phyloP scores from a whole-genome alignment of 2,888 invertebrate genomes.

The Hydrotaea cyrtoneurina region DNA sequence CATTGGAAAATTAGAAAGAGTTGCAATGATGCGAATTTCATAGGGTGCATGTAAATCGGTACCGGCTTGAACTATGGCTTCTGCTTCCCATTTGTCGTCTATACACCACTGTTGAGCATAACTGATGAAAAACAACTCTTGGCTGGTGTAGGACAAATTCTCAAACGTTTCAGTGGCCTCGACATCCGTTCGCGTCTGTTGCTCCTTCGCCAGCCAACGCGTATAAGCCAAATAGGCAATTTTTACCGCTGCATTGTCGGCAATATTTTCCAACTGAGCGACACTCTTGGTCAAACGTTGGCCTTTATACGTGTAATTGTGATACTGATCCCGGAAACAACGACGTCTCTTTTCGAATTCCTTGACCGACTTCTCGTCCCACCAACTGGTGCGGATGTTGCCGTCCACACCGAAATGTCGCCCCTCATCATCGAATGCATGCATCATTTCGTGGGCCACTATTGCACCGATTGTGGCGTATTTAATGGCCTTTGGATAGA shows the following conservation, averaged over 20 bases:
- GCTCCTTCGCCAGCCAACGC: conserved; percentile 72
- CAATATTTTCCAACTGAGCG: conserved; percentile 76
- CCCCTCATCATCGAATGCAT: conserved; percentile 77
- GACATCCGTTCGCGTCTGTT: conserved; percentile 60
- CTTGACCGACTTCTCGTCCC: conserved; percentile 74
- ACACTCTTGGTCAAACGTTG: conserved; percentile 68
- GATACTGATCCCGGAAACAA: conserved; percentile 78
- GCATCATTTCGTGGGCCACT: conserved; percentile 77
- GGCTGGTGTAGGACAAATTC: conserved; percentile 71
- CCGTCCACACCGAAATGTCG: conserved; percentile 73
- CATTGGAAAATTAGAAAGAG: too few relatives aligned
- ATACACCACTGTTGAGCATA: conserved; percentile 77
- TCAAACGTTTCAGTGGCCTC: conserved; percentile 71
- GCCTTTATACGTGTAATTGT: conserved; percentile 73
- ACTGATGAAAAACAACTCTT: conserved; percentile 76
- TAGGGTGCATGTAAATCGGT: conserved; percentile 72
- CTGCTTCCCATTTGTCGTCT: conserved; percentile 75
- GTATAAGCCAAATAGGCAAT: conserved; percentile 76
- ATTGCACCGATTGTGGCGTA: conserved; percentile 76
- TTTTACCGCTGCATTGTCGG: conserved; percentile 78
- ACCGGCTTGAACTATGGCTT: conserved; percentile 66
- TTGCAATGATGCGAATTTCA: too few relatives aligned
- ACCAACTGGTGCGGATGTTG: conserved; percentile 73
- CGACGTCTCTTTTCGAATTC: conserved; percentile 74
- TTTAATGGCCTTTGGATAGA: conserved; percentile 75